A percentile compares a stretch with the other conserved stretches of the same genome.
phyloP scores from a whole-genome alignment of 2,113 vertebrate species.

The Aegotheles bennettii region DNA sequence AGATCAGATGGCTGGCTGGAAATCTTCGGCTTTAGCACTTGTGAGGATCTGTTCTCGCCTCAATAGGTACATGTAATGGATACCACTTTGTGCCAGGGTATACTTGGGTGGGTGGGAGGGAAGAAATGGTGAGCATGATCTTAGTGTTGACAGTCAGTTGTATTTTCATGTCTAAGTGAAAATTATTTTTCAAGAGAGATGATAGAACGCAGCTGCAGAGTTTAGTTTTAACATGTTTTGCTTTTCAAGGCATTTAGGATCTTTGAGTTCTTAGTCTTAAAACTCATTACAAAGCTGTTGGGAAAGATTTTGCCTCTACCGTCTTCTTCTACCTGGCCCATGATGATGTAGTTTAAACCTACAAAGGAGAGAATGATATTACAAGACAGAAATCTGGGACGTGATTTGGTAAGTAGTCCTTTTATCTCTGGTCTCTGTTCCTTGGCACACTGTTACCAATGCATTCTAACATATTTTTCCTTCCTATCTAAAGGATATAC shows the following conservation, averaged over 20 bases:
- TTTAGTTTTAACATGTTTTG: constrained; percentile 82
- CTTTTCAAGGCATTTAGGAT: constrained; percentile 84
- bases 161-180: background rate
- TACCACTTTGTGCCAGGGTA: background rate
- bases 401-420: background rate
- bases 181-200: constrained; percentile 1
- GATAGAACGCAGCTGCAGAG: background rate
- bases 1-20: background rate
- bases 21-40: background rate
- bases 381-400: background rate
- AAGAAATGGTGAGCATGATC: background rate
- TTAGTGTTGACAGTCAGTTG: background rate
- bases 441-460: background rate
- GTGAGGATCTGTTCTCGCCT: background rate
- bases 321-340: constrained; percentile 92
- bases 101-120: background rate
- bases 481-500: background rate
- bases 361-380: constrained; percentile 41
- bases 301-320: constrained; percentile 89
- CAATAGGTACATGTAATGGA: background rate
- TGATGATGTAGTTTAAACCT: constrained; percentile 98
- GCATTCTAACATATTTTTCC: background rate
- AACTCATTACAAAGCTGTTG: constrained; percentile 88
- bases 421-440: background rate
- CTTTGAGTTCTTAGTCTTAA: constrained; percentile 94